Base-by-base conservation (phyloP, 1,140 invertebrate genomes). In the Campodea augens region DNA sequence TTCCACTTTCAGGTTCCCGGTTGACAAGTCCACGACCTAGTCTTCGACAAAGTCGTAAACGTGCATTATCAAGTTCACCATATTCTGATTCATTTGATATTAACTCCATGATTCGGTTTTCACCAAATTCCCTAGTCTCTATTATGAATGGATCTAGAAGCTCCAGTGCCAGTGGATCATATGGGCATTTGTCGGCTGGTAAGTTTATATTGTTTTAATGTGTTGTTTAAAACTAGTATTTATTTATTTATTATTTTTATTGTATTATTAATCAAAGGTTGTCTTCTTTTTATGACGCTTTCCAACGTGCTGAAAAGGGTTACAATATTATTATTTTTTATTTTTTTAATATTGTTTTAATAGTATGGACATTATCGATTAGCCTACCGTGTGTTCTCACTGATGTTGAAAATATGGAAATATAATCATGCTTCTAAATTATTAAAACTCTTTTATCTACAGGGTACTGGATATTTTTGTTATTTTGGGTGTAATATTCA, bases 61-160 rank as follows among this genome's bases (percentile, higher is more conserved):
- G 91, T 38, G 88, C 90, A 0, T 67, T 93, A 0, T 93, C 89
- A 38, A 87, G 85, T 60, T 95, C 89, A 12, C 89, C 91, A 0
- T 91, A 93, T 54, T 89, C 88, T 0, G 89, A 95, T 59, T 85
- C 84, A 10, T 74, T 93, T 55, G 89, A 95, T 60, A 79, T 97
- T 54, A 88, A 87, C 55, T 90, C 88, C 41, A 83, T 95, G 70
- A 93, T 96, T 52, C 73, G 90, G 49, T 88, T 90, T 53, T 95
- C 89, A 12, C 91, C 90, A 0, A 92, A 89, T 51, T 92, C 88
- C 27, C 63, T 96, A 45, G 81, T 82, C 19, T 85, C 85, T n/a
- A 78, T 90, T 38, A 81, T 90, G 52, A 86, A 88, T 54, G 86
- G 85, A 3, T 87, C 84, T 1, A 68, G 82, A 37, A 79, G 78